A percentile compares a stretch with the other conserved stretches of the same genome.
phyloP scores from a whole-genome alignment of 2,797 vertebrate species.

The Lateolabrax maculatus region DNA sequence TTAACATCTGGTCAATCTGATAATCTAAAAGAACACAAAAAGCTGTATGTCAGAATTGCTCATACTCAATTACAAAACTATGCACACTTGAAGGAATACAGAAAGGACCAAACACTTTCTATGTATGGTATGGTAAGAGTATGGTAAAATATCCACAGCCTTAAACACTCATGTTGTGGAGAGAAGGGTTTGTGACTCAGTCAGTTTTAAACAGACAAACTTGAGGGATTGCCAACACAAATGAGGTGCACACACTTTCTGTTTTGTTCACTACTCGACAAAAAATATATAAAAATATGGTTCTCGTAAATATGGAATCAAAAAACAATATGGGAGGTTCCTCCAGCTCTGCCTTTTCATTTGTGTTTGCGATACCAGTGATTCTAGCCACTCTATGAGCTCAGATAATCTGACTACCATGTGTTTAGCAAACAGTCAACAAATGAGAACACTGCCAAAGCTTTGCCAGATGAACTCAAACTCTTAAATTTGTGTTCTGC shows the following conservation, averaged over 20 bases:
- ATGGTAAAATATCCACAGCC: background rate
- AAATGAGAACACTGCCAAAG: background rate
- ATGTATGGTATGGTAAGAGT: background rate
- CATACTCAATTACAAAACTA: background rate
- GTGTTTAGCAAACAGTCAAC: background rate
- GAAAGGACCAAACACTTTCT: background rate
- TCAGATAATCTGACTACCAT: background rate
- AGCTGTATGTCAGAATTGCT: background rate
- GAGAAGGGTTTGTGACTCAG: background rate
- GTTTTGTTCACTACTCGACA: constrained; percentile 8
- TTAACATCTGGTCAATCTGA: background rate
- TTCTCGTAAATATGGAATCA: background rate
- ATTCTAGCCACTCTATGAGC: background rate
- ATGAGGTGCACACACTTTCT: constrained; percentile 11
- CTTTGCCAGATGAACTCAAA: background rate
- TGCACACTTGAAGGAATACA: background rate
- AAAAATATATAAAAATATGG: background rate
- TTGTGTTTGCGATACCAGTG: background rate
- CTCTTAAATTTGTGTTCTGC: background rate
- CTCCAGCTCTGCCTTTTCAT: constrained; percentile 1
- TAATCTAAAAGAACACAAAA: constrained; percentile 17
- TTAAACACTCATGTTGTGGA: constrained; percentile 1
- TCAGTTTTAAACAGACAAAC: background rate
- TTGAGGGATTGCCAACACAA: background rate
- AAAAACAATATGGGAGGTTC: background rate